Evolutionary conservation across 1,140 invertebrate genomes (phyloP).

Genomic region (Phocides pigmalion): DNA sequence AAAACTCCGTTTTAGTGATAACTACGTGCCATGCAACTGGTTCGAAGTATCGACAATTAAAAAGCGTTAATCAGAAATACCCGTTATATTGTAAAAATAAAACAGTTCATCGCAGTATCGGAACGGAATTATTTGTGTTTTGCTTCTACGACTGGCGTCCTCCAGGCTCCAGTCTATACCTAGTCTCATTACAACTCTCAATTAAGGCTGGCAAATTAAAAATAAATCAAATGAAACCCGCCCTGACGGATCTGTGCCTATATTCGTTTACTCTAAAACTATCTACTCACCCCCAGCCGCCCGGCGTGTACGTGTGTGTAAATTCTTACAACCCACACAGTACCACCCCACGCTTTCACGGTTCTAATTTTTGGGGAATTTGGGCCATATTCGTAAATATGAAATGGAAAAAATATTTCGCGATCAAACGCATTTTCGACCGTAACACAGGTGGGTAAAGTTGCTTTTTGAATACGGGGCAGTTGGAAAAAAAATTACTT

Average conservation of each 20-base stretch:
- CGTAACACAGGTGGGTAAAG: conserved; percentile 46
- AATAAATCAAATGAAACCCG: conserved; percentile 58
- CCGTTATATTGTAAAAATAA: too few relatives aligned
- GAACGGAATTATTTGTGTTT: too few relatives aligned
- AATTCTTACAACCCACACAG: conserved; percentile 57
- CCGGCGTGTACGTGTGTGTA: conserved; percentile 54
- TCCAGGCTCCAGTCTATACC: too few relatives aligned
- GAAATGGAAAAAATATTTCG: conserved; percentile 84
- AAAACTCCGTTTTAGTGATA: too few relatives aligned
- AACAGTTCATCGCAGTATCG: too few relatives aligned
- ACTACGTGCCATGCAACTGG: too few relatives aligned
- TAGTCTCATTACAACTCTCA: conserved; percentile 4
- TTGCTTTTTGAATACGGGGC: conserved; percentile 45
- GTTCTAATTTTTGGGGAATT: conserved; percentile 84
- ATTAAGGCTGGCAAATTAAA: conserved; percentile 33
- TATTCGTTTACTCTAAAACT: conserved; percentile 73
- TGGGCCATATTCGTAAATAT: conserved; percentile 84
- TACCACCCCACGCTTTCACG: conserved; percentile 71
- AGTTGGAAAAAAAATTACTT: conserved; percentile 82
- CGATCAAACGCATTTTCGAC: conserved; percentile 51
- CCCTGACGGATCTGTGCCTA: conserved; percentile 57
- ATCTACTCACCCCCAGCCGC: conserved; percentile 64
- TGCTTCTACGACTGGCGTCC: too few relatives aligned
- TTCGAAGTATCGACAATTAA: too few relatives aligned
- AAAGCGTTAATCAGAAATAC: too few relatives aligned